Base-by-base conservation (phyloP, 2,797 vertebrate species). In the Allenopithecus nigroviridis region DNA sequence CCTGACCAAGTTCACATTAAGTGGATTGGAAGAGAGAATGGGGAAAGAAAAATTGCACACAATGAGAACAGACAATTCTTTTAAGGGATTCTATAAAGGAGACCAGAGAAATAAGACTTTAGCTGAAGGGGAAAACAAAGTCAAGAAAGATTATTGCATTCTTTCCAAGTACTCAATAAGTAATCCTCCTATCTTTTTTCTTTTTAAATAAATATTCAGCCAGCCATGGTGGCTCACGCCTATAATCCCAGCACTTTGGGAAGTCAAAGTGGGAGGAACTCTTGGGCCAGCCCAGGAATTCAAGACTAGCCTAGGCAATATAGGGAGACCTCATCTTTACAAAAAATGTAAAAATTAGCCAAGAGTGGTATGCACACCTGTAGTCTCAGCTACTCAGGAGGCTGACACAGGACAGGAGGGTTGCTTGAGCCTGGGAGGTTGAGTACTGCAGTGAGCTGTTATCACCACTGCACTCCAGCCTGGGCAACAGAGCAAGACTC, bases 21-120 rank as follows among this genome's bases (percentile, higher is more conserved):
- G 17, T 33, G 21, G 13, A 84, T 36, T 85, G 16, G 33, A 92
- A 96, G 43, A 85, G 7, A 94, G 46, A 94, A 88, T 50, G 39
- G 8, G 24, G 48, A 81, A 81, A 91, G 11, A 87, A 46, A 55
- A 79, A 61, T 57, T 46, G 53, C 13, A 57, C 53, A 88, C 12
- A 30, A 5, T 43, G 33, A 90, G 26, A 70, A 79, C 8, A 86
- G 48, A 89, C 10, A 94, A 59, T 75, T 83, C 68, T 79, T 74
- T 81, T 72, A 78, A 84, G 22, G 64, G 55, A 57, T 50, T 61
- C 84, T 79, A 33, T n/a, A 91, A 96, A 87, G 26, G 5, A 39
- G 33, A 70, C 59, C 64, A 75, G 57, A 89, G 17, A 64, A 30
- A 70, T 7, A 78, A 36, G 43, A 1, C 21, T 30, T 26, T 48